Percentiles rank a stretch among this genome's conserved stretches.
phyloP scores from a whole-genome alignment of 2,797 vertebrate genomes.

The Siniperca undulata region DNA sequence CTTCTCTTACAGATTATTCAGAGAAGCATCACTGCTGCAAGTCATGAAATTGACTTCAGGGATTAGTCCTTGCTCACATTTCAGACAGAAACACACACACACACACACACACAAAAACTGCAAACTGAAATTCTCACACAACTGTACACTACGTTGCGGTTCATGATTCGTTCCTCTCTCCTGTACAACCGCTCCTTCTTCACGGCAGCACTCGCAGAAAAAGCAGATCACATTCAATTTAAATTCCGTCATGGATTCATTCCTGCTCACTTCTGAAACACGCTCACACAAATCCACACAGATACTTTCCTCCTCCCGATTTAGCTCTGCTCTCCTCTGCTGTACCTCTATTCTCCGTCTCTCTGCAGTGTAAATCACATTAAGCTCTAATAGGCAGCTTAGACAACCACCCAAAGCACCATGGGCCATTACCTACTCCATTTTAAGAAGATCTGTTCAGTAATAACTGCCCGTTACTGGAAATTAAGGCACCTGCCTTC shows the following conservation, averaged over 20 bases:
- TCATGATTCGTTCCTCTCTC: neutral
- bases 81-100: neutral
- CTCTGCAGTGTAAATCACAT: slow-evolving; percentile 78
- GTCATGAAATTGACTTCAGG: slow-evolving; percentile 13
- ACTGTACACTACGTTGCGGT: neutral
- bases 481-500: slow-evolving; percentile 82
- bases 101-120: neutral
- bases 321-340: slow-evolving; percentile 28
- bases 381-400: slow-evolving; percentile 79
- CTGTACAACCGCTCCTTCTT: neutral
- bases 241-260: slow-evolving; percentile 40
- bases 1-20: neutral
- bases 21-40: neutral
- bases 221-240: slow-evolving; percentile 22
- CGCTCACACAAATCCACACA: slow-evolving; percentile 3
- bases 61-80: slow-evolving; percentile 11
- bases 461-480: slow-evolving; percentile 80
- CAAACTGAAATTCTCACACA: neutral
- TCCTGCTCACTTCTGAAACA: slow-evolving; percentile 28
- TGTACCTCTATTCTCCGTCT: slow-evolving; percentile 1
- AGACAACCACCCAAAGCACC: slow-evolving; percentile 77
- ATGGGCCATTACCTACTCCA: slow-evolving; percentile 80
- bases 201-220: slow-evolving; percentile 11
- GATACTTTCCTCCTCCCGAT: slow-evolving; percentile 20
- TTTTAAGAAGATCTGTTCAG: slow-evolving; percentile 79